Percentiles rank a stretch among this genome's conserved stretches.
phyloP scores from a whole-genome alignment of 2,797 vertebrate genomes.

The Enteromius anoplus region DNA sequence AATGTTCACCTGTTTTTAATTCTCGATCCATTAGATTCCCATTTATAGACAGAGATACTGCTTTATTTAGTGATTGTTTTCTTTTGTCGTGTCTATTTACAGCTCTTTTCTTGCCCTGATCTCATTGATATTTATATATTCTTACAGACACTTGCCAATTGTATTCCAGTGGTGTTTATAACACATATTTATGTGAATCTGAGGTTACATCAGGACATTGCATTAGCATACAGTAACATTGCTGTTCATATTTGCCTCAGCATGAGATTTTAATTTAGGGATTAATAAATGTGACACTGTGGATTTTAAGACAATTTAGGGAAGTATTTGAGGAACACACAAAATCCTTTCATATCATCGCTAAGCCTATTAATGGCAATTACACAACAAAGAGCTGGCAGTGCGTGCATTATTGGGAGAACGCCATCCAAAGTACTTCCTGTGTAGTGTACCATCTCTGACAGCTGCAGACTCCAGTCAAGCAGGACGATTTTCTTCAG shows the following conservation, averaged over 20 bases:
- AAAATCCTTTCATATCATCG: slow-evolving; percentile 41
- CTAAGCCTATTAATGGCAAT: slow-evolving; percentile 51
- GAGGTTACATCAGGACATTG: slow-evolving; percentile 3
- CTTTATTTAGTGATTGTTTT: slow-evolving; percentile 23
- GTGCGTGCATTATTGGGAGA: slow-evolving; percentile 43
- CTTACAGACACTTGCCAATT: slow-evolving; percentile 16
- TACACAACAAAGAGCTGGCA: slow-evolving; percentile 45
- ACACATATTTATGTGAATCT: slow-evolving; percentile 11
- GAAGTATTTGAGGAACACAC: slow-evolving; percentile 39
- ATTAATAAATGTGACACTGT: slow-evolving; percentile 37
- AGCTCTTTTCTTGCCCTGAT: slow-evolving; percentile 16
- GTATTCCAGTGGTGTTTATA: slow-evolving; percentile 28
- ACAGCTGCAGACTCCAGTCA: slow-evolving; percentile 37
- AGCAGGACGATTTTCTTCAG: slow-evolving; percentile 42
- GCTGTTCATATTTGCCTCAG: slow-evolving; percentile 19
- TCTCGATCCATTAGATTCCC: not conserved
- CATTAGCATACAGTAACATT: slow-evolving; percentile 14
- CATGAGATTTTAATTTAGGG: slow-evolving; percentile 12
- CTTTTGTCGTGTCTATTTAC: slow-evolving; percentile 21
- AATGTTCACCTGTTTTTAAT: not conserved
- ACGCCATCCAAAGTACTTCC: slow-evolving; percentile 24
- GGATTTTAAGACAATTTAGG: slow-evolving; percentile 50
- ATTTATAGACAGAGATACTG: slow-evolving; percentile 5
- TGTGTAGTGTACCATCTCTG: slow-evolving; percentile 9
- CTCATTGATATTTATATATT: slow-evolving; percentile 35